Evolutionary conservation across 2,888 invertebrate species (phyloP).

Genomic region (Nephrotoma guestfalica): DNA sequence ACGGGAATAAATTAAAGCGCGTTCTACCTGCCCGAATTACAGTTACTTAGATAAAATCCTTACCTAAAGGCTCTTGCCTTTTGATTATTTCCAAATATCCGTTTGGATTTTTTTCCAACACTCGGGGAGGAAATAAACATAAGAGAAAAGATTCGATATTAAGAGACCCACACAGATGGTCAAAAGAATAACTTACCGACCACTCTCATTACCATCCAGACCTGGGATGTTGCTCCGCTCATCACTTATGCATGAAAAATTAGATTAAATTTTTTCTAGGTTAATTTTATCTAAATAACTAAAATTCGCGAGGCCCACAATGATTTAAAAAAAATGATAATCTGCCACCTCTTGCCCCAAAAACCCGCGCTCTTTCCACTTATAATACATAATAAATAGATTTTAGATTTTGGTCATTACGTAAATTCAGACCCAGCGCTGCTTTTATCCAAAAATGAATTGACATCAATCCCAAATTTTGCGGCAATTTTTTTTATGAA

Average conservation of each 20-base stretch:
- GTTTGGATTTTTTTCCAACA: neutral
- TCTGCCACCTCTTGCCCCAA: neutral
- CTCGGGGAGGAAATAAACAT: neutral
- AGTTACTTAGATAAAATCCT: neutral
- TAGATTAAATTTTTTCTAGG: neutral
- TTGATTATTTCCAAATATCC: neutral
- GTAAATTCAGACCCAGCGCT: neutral
- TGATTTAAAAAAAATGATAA: neutral
- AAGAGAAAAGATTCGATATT: neutral
- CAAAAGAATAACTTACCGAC: neutral
- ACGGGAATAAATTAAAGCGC: neutral
- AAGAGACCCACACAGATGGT: neutral
- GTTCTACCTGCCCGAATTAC: neutral
- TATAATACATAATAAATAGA: neutral
- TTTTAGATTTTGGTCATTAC: neutral
- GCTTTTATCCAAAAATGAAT: neutral
- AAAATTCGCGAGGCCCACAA: neutral
- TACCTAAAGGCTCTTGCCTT: neutral
- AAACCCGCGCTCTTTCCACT: neutral
- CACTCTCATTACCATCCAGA: neutral
- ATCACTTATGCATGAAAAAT: neutral
- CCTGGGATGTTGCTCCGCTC: neutral
- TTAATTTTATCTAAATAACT: neutral
- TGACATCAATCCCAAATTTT: neutral
- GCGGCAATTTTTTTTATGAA: neutral